These are phyloP conservation scores for Lepidochitona cinerea DNA, from an alignment of 2,888 invertebrate species.

Conservation along the genomic window DNA sequence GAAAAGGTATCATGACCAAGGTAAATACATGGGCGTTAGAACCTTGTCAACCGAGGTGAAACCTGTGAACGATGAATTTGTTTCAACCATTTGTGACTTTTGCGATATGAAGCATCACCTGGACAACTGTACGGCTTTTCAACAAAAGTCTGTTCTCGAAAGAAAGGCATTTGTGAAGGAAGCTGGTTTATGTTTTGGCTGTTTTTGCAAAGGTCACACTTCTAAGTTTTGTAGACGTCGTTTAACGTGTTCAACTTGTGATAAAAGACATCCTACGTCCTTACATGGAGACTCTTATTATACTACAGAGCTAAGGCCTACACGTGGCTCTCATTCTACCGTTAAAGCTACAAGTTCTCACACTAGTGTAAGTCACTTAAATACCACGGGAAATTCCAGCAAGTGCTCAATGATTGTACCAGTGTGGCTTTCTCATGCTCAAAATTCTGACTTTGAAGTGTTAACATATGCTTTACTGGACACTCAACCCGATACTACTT, in stretches of 20 bases:
- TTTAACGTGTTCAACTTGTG: constrained; percentile 16
- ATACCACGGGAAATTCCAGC: constrained; percentile 14
- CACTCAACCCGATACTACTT: constrained; percentile 36
- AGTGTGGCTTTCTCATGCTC: constrained; percentile 25
- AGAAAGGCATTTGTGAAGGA: constrained; percentile 9
- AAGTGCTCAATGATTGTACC: constrained; percentile 21
- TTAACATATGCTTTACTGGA: constrained; percentile 39
- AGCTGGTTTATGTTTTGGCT: constrained; percentile 26
- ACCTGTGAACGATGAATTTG: no score
- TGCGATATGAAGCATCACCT: not conserved
- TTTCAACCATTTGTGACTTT: no score
- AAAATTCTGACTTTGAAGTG: constrained; percentile 23
- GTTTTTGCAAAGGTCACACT: constrained; percentile 19
- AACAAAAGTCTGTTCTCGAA: not conserved
- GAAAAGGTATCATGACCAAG: not conserved
- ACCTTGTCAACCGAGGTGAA: not conserved
- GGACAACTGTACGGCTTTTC: constrained; percentile 4
- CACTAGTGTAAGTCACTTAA: not conserved
- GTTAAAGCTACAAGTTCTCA: not conserved
- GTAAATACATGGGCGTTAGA: not conserved
- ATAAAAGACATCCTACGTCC: constrained; percentile 18
- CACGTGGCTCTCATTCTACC: no score
- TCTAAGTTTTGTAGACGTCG: constrained; percentile 19
- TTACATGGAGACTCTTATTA: no score
- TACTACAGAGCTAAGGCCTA: no score